Evolutionary conservation across 2,113 vertebrate genomes (phyloP).

Genomic region (Aegotheles bennettii): DNA sequence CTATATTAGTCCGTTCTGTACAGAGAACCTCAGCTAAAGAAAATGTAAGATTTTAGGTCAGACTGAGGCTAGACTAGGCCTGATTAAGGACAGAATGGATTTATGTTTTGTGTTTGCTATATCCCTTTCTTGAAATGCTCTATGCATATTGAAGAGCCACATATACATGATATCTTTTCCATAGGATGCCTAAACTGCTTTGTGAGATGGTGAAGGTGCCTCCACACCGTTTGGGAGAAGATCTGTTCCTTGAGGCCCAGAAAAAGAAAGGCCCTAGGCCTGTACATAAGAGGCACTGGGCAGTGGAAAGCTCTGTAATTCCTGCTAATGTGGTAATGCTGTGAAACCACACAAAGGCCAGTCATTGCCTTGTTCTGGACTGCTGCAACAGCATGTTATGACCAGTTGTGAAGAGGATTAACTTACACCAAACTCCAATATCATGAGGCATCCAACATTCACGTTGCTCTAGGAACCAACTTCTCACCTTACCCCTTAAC

Average conservation of each 20-base stretch:
- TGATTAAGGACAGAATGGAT: not conserved
- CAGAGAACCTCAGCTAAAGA: not conserved
- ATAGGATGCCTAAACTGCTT: not conserved
- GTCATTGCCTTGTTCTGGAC: not conserved
- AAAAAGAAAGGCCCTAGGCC: not conserved
- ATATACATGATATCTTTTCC: not conserved
- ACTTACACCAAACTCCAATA: not conserved
- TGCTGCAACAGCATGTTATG: not conserved
- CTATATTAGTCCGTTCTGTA: not conserved
- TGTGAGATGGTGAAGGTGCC: not conserved
- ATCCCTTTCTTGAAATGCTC: not conserved
- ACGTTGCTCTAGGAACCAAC: not conserved
- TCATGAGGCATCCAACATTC: not conserved
- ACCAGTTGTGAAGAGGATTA: not conserved
- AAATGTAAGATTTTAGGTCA: not conserved
- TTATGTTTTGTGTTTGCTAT: not conserved
- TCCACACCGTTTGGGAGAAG: not conserved
- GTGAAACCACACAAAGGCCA: not conserved
- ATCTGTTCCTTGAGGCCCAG: not conserved
- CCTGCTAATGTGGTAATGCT: not conserved
- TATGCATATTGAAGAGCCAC: not conserved
- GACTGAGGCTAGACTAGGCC: not conserved
- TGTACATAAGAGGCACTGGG: not conserved
- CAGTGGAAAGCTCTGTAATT: not conserved
- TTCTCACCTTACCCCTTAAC: not conserved